Evolutionary conservation across 2,113 vertebrate genomes (phyloP), one percentile per base, ranked within the genome.

Genomic region (Phrynosoma platyrhinos): DNA sequence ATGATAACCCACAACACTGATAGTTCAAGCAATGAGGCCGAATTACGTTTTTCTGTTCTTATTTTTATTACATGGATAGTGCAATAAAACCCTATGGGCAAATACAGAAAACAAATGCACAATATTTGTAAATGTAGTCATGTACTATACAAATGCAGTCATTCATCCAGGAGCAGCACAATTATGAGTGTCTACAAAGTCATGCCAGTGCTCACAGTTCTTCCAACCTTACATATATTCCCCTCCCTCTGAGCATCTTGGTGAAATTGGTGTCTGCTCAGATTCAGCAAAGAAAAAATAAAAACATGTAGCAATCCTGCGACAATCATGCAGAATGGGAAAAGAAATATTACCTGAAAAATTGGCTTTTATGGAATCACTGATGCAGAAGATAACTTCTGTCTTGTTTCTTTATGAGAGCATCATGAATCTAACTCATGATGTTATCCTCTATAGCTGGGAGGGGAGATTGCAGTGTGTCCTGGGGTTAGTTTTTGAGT

Each of bases 211-310:
- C 90, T 89, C 91, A 78, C 42, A 92, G 87, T 74, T 90, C 89
- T 94, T 94, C 93, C 87, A 23, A 90, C 80, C 86, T 82, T 90
- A 0, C 18, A 8, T 68, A 0, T 12, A 8, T 79, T 69, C 42
- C 75, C 81, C 87, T 64, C 32, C 83, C 1, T 6, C 69, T 78
- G 92, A 85, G 0, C 47, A 79, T 85, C 91, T 93, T 91, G 42
- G 92, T 14, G 66, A 83, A 83, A 7, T 83, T 36, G 10, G 52
- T 72, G 30, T 84, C 64, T 69, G 30, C 82, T 89, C 83, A 77
- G 13, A 92, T 92, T 83, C 25, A 83, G 88, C 68, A 40, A 75
- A 75, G 47, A 68, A 25, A 88, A 87, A 64, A n/a, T 1, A n/a
- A 0, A 3, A 42, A 55, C 9, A 87, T 87, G 25, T 84, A 92